Conservation (phyloP, 1,140 invertebrate species). For the Megathymus violae region DNA sequence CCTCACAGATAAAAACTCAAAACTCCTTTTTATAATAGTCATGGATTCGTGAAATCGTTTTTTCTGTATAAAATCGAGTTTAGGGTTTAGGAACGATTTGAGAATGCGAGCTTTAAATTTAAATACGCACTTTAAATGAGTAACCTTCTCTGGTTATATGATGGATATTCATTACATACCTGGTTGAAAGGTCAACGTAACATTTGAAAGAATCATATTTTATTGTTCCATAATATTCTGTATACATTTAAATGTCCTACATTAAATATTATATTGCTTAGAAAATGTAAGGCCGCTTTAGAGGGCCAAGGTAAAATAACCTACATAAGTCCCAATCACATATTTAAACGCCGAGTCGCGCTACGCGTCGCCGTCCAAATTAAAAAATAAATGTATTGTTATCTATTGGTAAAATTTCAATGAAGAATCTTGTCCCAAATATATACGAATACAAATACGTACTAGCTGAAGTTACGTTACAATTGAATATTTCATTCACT, state of each 20-base stretch:
- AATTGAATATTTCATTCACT: no score
- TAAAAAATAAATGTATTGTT: no score
- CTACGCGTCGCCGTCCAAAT: no score
- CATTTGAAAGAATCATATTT: background rate
- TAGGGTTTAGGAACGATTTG: no score
- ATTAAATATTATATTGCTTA: slow-evolving; percentile 1
- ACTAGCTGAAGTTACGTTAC: no score
- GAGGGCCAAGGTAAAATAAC: background rate
- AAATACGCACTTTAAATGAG: background rate
- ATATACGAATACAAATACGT: no score
- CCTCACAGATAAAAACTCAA: no score
- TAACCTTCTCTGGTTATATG: background rate
- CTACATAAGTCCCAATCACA: background rate
- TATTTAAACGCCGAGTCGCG: background rate
- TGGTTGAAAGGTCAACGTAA: slow-evolving; percentile 13
- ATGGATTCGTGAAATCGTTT: no score
- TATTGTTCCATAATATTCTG: slow-evolving; percentile 4
- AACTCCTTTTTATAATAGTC: no score
- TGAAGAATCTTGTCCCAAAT: background rate
- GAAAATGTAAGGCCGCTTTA: background rate
- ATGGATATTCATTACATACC: slow-evolving; percentile 4
- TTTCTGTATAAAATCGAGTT: no score
- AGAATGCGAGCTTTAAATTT: no score
- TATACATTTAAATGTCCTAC: background rate
- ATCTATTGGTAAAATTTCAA: background rate